A percentile compares a stretch with the other conserved stretches of the same genome.
Conservation (phyloP, 2,113 vertebrate genomes). For the Mandrillus leucophaeus region DNA sequence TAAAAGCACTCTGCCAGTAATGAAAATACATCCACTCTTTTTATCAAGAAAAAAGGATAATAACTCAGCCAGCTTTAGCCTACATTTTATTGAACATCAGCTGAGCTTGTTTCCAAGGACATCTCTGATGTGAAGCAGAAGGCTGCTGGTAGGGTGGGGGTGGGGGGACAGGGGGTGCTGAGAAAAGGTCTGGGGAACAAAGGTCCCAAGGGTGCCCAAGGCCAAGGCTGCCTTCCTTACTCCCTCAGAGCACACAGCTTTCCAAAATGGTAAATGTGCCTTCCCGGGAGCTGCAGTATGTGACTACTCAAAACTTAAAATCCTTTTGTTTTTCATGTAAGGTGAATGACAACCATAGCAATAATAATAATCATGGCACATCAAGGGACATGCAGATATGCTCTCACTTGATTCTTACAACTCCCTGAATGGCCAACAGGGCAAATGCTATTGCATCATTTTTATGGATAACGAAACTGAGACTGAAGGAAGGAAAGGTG, state of each 20-base stretch:
- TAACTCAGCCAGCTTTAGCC: constrained; percentile 66
- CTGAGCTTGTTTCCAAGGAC: constrained; percentile 67
- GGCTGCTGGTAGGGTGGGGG: not conserved
- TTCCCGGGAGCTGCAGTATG: not conserved
- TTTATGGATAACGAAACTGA: not conserved
- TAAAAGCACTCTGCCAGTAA: constrained; percentile 75
- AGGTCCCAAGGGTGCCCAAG: not conserved
- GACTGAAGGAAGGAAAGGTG: not conserved
- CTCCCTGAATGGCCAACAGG: not conserved
- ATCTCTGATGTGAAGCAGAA: constrained; percentile 34
- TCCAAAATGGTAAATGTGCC: not conserved
- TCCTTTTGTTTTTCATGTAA: constrained; percentile 9
- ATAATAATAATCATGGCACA: not conserved
- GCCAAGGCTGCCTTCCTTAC: not conserved
- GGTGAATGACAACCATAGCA: not conserved
- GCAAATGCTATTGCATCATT: not conserved
- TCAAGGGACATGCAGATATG: not conserved
- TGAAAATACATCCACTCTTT: constrained; percentile 73
- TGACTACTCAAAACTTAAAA: constrained; percentile 3
- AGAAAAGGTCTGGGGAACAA: not conserved
- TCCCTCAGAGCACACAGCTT: not conserved
- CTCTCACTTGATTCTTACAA: not conserved
- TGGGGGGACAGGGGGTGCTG: not conserved
- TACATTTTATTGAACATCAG: constrained; percentile 67
- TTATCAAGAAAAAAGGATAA: constrained; percentile 74